Evolutionary conservation across 2,888 invertebrate genomes (phyloP), one percentile per base, ranked within the genome.

Genomic region (Dendrolimus houi): DNA sequence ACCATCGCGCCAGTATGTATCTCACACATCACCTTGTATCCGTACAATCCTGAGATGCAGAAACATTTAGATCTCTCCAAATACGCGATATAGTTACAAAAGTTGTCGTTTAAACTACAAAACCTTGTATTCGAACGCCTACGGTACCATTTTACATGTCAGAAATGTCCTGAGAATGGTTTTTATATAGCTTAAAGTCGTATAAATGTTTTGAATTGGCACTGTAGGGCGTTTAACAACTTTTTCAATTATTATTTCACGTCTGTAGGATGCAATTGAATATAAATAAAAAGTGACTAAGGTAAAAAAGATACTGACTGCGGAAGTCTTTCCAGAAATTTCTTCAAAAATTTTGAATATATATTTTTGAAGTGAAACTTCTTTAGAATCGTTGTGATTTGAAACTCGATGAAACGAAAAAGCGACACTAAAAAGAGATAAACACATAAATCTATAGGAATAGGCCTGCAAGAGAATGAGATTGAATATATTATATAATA

Each of bases 41-140:
- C 62, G 76, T 76, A 78, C 79, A 75, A 77, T 77, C 77, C 74
- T 60, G 63, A 77, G 77, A 86, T 84, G 77, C 75, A 79, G 78
- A 79, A 79, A 83, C 80, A 75, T 68, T 68, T 69, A 81, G 83
- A 87, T 87, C 76, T 71, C 77, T 73, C 77, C 77, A 74, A 72
- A 78, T 79, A 75, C 64, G 71, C 74, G 81, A 81, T 83, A 81
- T 81, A 81, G 75, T 77, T 80, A 85, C 86, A 85, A 86, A 83
- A 74, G 82, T 79, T 85, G 87, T 88, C 87, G 82, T 84, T 86
- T 87, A 87, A 75, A 88, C 77, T 82, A 87, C 87, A 80, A 84
- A 87, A 79, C 79, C 87, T 87, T 88, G 88, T 88, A 84, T 85
- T 83, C 71, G 81, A 81, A 75, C 85, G 86, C 83, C 85, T 74